phyloP scores from a whole-genome alignment of 2,797 vertebrate species.

The Enteromius viviparus region DNA sequence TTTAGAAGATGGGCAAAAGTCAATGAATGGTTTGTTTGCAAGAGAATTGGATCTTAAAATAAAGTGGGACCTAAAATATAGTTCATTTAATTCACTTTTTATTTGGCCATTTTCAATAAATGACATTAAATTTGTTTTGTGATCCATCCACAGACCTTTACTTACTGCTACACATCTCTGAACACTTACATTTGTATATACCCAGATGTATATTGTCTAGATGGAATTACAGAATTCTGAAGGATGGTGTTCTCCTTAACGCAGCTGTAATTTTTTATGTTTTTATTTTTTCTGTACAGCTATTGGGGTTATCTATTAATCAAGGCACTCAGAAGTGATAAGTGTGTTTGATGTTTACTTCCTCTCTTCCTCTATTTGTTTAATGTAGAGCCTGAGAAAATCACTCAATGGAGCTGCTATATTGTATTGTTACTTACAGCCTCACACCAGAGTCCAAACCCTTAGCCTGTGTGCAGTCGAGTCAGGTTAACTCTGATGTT shows the following conservation, averaged over 20 bases:
- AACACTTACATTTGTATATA: background rate
- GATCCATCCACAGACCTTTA: background rate
- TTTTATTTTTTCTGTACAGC: background rate
- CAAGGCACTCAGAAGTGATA: background rate
- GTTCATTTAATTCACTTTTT: background rate
- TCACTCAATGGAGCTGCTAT: constrained; percentile 17
- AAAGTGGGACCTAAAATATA: too few species aligned
- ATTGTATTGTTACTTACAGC: constrained; percentile 11
- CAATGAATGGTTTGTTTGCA: too few species aligned
- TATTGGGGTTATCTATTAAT: background rate
- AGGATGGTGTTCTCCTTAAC: background rate
- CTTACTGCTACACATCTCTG: background rate
- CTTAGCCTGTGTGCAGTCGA: constrained; percentile 37
- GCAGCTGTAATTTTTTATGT: constrained; percentile 17
- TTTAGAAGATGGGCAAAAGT: too few species aligned
- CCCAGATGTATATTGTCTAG: background rate
- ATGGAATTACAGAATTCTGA: background rate
- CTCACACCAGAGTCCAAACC: constrained; percentile 7
- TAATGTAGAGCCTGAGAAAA: constrained; percentile 12
- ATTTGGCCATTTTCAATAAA: background rate
- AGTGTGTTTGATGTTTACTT: constrained; percentile 26
- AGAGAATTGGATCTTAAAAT: too few species aligned
- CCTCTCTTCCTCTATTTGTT: constrained; percentile 26
- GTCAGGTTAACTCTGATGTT: constrained; percentile 17
- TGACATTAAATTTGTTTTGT: background rate